A percentile compares a stretch with the other conserved stretches of the same genome.
Conservation (phyloP, 2,797 vertebrate genomes). For the Leuciscus waleckii region DNA sequence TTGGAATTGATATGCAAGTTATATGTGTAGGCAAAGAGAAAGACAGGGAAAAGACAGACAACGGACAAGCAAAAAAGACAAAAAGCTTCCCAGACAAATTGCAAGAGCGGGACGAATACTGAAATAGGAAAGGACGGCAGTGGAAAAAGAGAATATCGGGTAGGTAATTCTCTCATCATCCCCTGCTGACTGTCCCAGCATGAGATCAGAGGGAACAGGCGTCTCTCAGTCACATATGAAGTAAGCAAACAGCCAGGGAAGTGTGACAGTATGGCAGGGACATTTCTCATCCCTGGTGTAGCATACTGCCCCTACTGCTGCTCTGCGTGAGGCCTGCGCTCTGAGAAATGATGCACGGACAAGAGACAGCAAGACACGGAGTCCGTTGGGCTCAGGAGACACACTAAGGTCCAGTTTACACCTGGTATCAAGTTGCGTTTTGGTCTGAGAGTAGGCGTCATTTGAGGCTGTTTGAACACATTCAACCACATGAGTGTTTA, state of each 20-base stretch:
- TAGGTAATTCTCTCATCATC: conserved; percentile 24
- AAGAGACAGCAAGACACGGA: neutral
- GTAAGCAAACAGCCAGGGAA: conserved; percentile 29
- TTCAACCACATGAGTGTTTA: neutral
- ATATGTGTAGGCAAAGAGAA: neutral
- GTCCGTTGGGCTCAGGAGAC: neutral
- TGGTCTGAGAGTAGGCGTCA: too few relatives aligned
- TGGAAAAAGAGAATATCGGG: neutral
- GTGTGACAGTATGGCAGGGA: conserved; percentile 37
- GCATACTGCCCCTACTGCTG: conserved; percentile 23
- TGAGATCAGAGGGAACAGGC: conserved; percentile 11
- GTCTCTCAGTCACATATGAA: conserved; percentile 12
- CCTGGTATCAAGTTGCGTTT: too few relatives aligned
- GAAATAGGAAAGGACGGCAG: conserved; percentile 15
- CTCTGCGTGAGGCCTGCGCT: conserved; percentile 26
- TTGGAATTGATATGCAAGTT: neutral
- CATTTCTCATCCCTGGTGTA: conserved; percentile 32
- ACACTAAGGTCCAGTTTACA: neutral
- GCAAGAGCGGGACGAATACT: neutral
- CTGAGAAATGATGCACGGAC: conserved; percentile 7
- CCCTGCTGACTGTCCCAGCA: conserved; percentile 26
- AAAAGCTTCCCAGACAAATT: conserved; percentile 13
- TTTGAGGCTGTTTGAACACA: neutral
- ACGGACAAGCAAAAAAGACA: conserved; percentile 12
- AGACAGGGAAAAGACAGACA: conserved; percentile 7